phyloP scores from a whole-genome alignment of 2,888 invertebrate genomes.

The Dysmachus trigonus region DNA sequence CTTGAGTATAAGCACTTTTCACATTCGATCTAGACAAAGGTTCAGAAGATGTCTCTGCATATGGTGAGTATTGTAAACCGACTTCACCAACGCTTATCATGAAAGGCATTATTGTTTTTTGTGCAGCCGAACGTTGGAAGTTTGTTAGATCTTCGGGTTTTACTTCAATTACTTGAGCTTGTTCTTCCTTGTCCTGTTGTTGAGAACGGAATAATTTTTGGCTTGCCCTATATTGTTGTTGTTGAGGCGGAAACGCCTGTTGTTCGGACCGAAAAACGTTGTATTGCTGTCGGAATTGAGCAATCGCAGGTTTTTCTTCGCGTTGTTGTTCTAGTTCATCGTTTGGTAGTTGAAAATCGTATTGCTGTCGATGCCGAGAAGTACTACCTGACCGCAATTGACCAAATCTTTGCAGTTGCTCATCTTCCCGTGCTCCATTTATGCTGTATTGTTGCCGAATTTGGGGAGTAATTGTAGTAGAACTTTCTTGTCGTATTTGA shows the following conservation, averaged over 20 bases:
- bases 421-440: neutral
- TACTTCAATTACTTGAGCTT: conserved; percentile 39
- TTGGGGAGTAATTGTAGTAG: neutral
- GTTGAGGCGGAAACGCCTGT: conserved; percentile 35
- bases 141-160: conserved; percentile 20
- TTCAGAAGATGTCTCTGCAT: conserved; percentile 50
- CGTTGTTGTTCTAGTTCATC: conserved; percentile 52
- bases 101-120: conserved; percentile 51
- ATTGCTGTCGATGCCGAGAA: neutral
- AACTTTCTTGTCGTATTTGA: neutral
- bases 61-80: conserved; percentile 53
- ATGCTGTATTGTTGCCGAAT: neutral
- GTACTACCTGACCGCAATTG: neutral
- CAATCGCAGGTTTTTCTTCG: neutral
- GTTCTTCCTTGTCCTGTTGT: conserved; percentile 50
- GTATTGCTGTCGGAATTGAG: neutral
- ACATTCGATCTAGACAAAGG: neutral
- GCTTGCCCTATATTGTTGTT: conserved; percentile 10
- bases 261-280: neutral
- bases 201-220: conserved; percentile 29
- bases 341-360: conserved; percentile 46
- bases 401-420: neutral
- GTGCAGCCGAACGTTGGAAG: neutral
- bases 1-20: neutral
- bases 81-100: conserved; percentile 57